Conservation (phyloP, 2,113 vertebrate genomes). For the Sclerurus mexicanus region DNA sequence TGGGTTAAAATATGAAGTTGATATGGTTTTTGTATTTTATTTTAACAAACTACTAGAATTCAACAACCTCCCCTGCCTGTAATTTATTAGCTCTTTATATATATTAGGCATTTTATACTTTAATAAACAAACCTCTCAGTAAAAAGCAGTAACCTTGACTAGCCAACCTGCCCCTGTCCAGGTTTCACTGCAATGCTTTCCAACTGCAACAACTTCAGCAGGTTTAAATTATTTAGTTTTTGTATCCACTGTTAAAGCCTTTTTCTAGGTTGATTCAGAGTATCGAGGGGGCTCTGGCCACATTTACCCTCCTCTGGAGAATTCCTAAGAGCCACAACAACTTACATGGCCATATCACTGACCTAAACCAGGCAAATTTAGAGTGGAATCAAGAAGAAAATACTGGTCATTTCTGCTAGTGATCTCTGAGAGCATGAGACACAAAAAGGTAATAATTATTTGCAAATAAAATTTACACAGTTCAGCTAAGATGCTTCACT, state of each 20-base stretch:
- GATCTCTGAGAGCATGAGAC: background rate
- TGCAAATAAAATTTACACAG: background rate
- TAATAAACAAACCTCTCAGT: background rate
- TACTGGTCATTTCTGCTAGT: background rate
- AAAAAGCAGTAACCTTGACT: background rate
- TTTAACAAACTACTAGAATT: background rate
- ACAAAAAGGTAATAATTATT: background rate
- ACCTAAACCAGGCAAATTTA: background rate
- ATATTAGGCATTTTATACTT: background rate
- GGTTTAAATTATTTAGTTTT: background rate
- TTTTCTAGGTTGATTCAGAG: background rate
- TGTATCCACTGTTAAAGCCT: background rate
- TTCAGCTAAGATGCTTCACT: background rate
- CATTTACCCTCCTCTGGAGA: background rate
- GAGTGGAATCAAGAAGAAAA: background rate
- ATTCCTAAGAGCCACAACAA: background rate
- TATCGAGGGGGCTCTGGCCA: background rate
- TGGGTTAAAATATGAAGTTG: background rate
- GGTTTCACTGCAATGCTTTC: background rate
- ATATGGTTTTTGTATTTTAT: background rate
- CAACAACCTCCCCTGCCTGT: background rate
- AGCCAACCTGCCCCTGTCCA: background rate
- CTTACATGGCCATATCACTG: background rate
- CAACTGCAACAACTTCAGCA: background rate
- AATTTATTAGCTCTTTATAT: background rate